These are phyloP conservation scores for Globia sparganii DNA, from an alignment of 2,888 invertebrate species.

Conservation along the genomic window DNA sequence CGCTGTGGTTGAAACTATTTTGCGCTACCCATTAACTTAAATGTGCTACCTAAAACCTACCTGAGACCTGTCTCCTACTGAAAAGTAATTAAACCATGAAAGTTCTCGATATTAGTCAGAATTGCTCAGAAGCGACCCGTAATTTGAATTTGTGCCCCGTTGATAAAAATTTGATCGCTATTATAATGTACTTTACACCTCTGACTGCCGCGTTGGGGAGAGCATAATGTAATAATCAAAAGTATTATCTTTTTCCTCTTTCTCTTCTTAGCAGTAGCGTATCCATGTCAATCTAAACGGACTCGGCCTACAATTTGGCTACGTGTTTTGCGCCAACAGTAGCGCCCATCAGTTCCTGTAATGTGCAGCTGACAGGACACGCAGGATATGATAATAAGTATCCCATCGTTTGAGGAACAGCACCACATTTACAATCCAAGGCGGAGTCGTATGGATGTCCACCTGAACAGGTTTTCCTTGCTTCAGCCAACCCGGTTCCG, in stretches of 20 bases:
- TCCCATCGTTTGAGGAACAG: background rate
- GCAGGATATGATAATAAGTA: background rate
- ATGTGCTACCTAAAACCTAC: background rate
- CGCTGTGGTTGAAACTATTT: background rate
- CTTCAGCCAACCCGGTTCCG: too few species aligned
- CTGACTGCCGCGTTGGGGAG: background rate
- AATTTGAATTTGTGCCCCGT: too few species aligned
- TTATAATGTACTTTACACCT: background rate
- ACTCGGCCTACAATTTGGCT: background rate
- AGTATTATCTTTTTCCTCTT: background rate
- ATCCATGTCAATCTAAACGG: background rate
- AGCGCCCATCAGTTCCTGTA: background rate
- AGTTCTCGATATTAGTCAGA: too few species aligned
- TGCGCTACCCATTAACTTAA: background rate
- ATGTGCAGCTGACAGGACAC: background rate
- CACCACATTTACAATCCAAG: background rate
- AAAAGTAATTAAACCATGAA: constrained; percentile 1
- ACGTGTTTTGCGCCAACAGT: background rate
- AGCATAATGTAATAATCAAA: background rate
- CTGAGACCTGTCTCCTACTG: background rate
- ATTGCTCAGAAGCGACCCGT: background rate
- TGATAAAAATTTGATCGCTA: background rate
- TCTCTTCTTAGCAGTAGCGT: background rate
- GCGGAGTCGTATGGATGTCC: too few species aligned
- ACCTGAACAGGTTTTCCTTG: too few species aligned